phyloP scores from a whole-genome alignment of 2,888 invertebrate species.

The Nematopogon swammerdamellus region DNA sequence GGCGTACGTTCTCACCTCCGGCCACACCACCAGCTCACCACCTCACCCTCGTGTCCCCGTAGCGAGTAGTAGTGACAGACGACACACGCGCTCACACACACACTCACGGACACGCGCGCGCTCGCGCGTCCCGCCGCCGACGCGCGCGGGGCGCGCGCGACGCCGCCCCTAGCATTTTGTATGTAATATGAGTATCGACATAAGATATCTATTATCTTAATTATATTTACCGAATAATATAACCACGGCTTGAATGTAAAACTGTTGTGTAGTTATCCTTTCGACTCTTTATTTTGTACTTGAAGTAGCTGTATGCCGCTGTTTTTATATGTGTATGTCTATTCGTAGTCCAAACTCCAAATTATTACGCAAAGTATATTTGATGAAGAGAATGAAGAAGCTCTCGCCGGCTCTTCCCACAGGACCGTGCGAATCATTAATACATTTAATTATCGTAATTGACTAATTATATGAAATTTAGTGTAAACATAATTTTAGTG shows the following conservation, averaged over 20 bases:
- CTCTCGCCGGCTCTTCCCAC: neutral
- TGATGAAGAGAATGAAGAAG: neutral
- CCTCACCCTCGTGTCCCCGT: too few relatives aligned
- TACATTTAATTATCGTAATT: slow-evolving; percentile 53
- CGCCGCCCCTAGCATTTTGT: slow-evolving; percentile 22
- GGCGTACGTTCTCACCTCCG: slow-evolving; percentile 15
- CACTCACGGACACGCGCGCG: neutral
- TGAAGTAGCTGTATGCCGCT: slow-evolving; percentile 52
- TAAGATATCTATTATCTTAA: slow-evolving; percentile 44
- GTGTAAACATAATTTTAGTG: slow-evolving; percentile 38
- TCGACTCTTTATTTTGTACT: slow-evolving; percentile 50
- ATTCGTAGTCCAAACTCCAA: slow-evolving; percentile 32
- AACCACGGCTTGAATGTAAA: slow-evolving; percentile 52
- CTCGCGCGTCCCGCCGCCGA: too few relatives aligned
- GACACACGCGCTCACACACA: slow-evolving; percentile 1
- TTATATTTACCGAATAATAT: slow-evolving; percentile 48
- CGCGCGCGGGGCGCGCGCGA: neutral
- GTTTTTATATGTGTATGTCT: slow-evolving; percentile 57
- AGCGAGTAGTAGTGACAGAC: too few relatives aligned
- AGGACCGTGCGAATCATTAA: neutral
- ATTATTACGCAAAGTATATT: neutral
- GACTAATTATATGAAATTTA: slow-evolving; percentile 52
- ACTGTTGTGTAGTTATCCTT: slow-evolving; percentile 53
- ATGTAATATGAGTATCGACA: slow-evolving; percentile 40
- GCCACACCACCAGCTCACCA: slow-evolving; percentile 13